Conservation (phyloP, 2,888 invertebrate species). For the Anoplius nigerrimus region DNA sequence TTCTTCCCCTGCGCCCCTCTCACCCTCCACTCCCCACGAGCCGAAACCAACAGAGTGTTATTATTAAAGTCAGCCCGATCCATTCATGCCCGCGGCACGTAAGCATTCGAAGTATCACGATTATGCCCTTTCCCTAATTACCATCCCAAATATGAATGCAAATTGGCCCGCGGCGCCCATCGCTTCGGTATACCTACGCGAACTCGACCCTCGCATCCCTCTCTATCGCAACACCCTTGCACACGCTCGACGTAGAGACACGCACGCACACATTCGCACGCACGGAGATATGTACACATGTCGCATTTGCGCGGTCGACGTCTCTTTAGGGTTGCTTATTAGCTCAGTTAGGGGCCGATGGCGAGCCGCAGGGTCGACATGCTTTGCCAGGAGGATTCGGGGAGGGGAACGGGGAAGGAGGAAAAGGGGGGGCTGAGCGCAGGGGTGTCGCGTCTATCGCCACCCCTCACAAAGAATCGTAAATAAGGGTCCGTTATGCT, state of each 20-base stretch:
- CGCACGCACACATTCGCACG: conserved; percentile 22
- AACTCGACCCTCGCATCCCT: background rate
- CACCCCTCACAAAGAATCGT: conserved; percentile 62
- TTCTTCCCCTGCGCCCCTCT: background rate
- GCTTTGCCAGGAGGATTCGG: background rate
- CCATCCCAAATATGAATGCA: conserved; percentile 73
- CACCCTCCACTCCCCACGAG: background rate
- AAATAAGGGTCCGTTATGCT: conserved; percentile 62
- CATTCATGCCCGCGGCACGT: conserved; percentile 35
- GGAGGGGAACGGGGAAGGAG: background rate
- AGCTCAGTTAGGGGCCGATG: conserved; percentile 66
- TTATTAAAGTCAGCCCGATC: conserved; percentile 56
- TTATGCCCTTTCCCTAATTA: conserved; percentile 70
- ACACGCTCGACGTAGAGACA: too few relatives aligned
- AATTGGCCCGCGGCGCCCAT: conserved; percentile 55
- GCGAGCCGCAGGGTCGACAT: conserved; percentile 42
- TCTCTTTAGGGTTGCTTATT: conserved; percentile 71
- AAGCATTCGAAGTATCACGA: conserved; percentile 59
- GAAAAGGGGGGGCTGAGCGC: conserved; percentile 22
- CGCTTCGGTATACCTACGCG: conserved; percentile 7
- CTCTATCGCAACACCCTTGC: background rate
- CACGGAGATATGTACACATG: conserved; percentile 39
- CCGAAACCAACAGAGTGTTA: conserved; percentile 39
- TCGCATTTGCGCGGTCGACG: conserved; percentile 56
- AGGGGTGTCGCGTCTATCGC: conserved; percentile 43